Evolutionary conservation across 2,888 invertebrate genomes (phyloP), one percentile per base, ranked within the genome.

Genomic region (Drosophila tanythrix): DNA sequence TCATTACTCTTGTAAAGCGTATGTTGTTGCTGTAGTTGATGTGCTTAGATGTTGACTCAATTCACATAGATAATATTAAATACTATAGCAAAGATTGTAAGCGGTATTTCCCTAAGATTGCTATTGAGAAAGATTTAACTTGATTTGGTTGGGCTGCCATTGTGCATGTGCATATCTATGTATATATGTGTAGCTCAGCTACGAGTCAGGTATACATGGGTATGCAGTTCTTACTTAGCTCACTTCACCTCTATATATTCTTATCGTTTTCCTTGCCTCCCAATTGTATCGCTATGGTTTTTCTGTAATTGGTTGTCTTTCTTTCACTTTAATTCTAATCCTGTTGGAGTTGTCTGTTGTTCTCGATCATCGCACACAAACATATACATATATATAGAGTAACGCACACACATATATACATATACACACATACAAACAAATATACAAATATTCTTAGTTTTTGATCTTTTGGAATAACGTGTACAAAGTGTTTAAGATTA

Each of bases 101-200:
- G 11, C 38, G 29, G 56, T 11, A 27, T 38, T 40, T 43, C 40
- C 29, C 35, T n/a, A 13, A 36, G 56, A 55, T 40, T 25, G 35
- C 65, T n/a, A 38, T 58, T 36, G 43, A 33, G 31, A 21, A 50
- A 25, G 8, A 46, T 25, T 27, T 36, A 29, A 50, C 36, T 60
- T 60, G 55, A 71, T 63, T 63, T 67, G 71, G 52, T 76, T 76
- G 71, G 59, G 56, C 60, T 46, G 35, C 35, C 38, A 21, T 52
- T 35, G 60, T 31, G 53, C 56, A 18, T 35, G 73, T 55, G 66
- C 55, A 55, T 25, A 36, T 55, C 25, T 18, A 3, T 55, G 25
- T 4, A 46, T 46, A 36, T 55, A 35, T 53, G 52, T 25, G 72
- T 58, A 73, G 73, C 73, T 71, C 48, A 27, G 73, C 73, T 72